Evolutionary conservation across 2,113 vertebrate species (phyloP).

Genomic region (Ptychochromis oligacanthus): DNA sequence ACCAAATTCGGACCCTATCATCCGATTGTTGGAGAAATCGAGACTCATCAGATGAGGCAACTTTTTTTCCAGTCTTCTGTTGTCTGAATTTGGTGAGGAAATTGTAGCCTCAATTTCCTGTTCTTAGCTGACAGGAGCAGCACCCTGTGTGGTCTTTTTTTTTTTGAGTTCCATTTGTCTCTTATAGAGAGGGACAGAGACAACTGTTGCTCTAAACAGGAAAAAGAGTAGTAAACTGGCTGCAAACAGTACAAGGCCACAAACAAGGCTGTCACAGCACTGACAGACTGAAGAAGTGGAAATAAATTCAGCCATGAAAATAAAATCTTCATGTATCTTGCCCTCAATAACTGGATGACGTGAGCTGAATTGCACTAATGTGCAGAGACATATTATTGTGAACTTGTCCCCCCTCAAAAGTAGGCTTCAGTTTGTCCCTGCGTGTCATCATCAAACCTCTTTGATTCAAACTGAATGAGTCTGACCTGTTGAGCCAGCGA

Average conservation of each 20-base stretch:
- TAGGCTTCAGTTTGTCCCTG: background rate
- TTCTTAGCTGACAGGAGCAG: no score
- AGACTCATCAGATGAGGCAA: no score
- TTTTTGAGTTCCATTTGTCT: no score
- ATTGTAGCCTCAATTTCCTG: no score
- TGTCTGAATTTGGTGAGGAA: no score
- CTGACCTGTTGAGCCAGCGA: background rate
- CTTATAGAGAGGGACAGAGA: background rate
- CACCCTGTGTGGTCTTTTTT: no score
- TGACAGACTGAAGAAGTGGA: background rate
- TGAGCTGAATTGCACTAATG: background rate
- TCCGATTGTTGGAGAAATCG: no score
- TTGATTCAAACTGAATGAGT: constrained; percentile 3
- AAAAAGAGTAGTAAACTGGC: background rate
- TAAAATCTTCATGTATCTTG: background rate
- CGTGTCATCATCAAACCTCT: background rate
- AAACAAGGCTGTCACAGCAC: background rate
- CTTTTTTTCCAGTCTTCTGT: no score
- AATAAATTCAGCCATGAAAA: background rate
- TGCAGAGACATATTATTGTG: background rate
- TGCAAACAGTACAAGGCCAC: background rate
- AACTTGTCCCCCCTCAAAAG: background rate
- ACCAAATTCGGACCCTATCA: no score
- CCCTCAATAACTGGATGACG: background rate
- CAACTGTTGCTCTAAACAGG: no score